Evolutionary conservation across 1,140 invertebrate species (phyloP).

Genomic region (Lanistes nyassanus): DNA sequence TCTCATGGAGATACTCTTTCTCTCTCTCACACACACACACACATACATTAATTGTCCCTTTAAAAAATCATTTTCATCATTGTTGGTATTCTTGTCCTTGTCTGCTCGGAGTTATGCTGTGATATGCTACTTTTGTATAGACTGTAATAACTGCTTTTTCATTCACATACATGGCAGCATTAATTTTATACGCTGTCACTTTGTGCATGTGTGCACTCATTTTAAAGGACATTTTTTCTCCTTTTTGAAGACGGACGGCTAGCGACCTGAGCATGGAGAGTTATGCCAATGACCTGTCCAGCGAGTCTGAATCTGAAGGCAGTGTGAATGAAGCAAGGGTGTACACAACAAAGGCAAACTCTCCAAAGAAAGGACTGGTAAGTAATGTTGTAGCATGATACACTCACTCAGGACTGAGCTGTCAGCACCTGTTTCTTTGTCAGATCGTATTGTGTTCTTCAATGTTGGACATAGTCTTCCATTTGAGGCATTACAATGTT

Average conservation of each 20-base stretch:
- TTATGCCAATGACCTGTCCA: conserved; percentile 42
- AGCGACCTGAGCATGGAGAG: conserved; percentile 65
- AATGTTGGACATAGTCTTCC: conserved; percentile 29
- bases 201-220: neutral
- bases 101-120: no score
- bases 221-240: neutral
- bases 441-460: conserved; percentile 9
- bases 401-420: no score
- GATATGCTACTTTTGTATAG: no score
- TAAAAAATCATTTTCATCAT: no score
- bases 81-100: no score
- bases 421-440: no score
- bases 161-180: no score
- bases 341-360: conserved; percentile 42
- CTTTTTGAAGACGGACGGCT: conserved; percentile 56
- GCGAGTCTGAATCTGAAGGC: conserved; percentile 52
- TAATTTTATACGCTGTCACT: neutral
- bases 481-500: no score
- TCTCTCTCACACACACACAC: no score
- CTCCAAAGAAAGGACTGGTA: conserved; percentile 30
- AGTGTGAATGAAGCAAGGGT: conserved; percentile 50
- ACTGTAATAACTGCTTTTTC: no score
- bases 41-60: no score
- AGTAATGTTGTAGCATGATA: neutral
- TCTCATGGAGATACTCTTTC: no score